A percentile compares a stretch with the other conserved stretches of the same genome.
These are phyloP conservation scores for Pogona vitticeps DNA, from an alignment of 2,113 vertebrate genomes.

Conservation along the genomic window DNA sequence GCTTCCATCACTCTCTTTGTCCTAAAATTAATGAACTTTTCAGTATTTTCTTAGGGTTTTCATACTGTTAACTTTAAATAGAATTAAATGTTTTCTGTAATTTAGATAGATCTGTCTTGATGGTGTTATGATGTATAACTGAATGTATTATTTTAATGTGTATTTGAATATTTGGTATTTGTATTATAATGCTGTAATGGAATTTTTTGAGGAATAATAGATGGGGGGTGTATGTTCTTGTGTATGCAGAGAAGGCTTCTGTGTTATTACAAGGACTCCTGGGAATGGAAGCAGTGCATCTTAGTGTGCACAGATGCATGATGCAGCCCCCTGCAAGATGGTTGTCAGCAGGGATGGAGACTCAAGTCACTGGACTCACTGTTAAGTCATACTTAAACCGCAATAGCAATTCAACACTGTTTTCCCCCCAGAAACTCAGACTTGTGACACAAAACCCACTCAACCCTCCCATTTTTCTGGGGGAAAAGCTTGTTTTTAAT, in stretches of 20 bases:
- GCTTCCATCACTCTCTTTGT: background rate
- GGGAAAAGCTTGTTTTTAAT: too few relatives aligned
- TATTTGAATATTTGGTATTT: background rate
- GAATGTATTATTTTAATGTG: background rate
- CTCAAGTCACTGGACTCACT: too few relatives aligned
- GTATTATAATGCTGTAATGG: too few relatives aligned
- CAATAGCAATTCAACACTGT: too few relatives aligned
- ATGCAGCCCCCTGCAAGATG: background rate
- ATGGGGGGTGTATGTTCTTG: background rate
- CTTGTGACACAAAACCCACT: too few relatives aligned
- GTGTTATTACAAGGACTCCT: background rate
- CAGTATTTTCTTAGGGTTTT: background rate
- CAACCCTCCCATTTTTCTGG: too few relatives aligned
- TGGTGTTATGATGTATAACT: background rate
- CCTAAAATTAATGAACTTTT: background rate
- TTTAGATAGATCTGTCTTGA: background rate
- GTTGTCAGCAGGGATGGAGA: background rate
- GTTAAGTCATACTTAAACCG: too few relatives aligned
- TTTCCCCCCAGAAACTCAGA: too few relatives aligned
- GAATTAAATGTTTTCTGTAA: background rate
- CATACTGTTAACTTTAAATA: background rate
- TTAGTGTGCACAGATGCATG: background rate
- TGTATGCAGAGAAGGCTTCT: background rate
- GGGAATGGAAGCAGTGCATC: background rate
- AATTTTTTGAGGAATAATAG: too few relatives aligned